These are phyloP conservation scores for Piprites chloris DNA, from an alignment of 2,113 vertebrate genomes.

Conservation along the genomic window DNA sequence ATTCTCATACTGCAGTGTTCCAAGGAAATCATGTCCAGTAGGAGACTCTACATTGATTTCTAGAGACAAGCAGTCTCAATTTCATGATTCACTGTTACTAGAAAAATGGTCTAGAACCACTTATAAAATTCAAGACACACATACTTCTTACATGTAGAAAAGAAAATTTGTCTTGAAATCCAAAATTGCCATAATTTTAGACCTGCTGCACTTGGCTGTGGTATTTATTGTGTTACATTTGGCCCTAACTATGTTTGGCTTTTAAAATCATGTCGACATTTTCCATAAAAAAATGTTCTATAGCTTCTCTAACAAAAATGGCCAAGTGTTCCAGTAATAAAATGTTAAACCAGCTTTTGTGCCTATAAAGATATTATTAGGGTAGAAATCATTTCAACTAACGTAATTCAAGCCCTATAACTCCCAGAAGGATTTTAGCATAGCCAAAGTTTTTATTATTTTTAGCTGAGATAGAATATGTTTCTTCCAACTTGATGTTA, in stretches of 20 bases:
- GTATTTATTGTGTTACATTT: conserved; percentile 26
- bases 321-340: neutral
- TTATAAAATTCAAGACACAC: neutral
- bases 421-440: neutral
- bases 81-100: neutral
- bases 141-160: neutral
- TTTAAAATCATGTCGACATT: conserved; percentile 29
- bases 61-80: neutral
- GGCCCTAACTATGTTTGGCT: neutral
- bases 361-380: neutral
- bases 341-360: conserved; percentile 6
- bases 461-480: conserved; percentile 8
- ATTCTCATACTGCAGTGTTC: neutral
- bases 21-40: neutral
- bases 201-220: neutral
- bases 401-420: neutral
- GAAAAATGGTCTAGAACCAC: conserved; percentile 17
- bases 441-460: neutral
- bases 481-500: neutral
- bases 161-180: conserved; percentile 21
- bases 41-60: neutral
- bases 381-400: conserved; percentile 23
- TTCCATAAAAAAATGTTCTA: conserved; percentile 8
- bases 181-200: conserved; percentile 10
- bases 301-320: neutral